Base-by-base conservation (phyloP, 2,113 vertebrate species). In the Catagonus wagneri region DNA sequence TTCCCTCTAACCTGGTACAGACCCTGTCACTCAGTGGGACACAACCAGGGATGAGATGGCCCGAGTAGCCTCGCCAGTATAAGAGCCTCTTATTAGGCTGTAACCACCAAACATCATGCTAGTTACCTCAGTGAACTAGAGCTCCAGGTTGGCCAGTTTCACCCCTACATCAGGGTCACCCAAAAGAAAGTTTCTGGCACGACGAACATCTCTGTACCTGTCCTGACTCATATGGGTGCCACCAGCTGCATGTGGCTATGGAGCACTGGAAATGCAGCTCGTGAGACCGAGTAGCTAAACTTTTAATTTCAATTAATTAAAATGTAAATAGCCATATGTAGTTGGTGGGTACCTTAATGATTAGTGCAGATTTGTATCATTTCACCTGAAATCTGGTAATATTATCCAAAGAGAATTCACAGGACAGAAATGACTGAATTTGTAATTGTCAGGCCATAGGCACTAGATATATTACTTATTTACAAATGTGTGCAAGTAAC, bases 351-450 rank as follows among this genome's bases (percentile, higher is more conserved):
- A 63, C 60, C 15, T 71, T 94, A 87, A 2, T 88, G 32, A 75
- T 87, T 36, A 74, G 15, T 78, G n/a, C 12, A 76, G 34, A 78
- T 32, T 27, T 79, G 3, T 39, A 52, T 69, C 34, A 63, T 50
- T 86, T 90, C 15, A 72, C 74, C 29, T 93, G 90, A 88, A 96
- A 83, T 63, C 14, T 84, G 54, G 27, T 76, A 90, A 32, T 72
- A 65, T 66, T 76, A 85, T 61, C 17, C 50, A 84, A 76, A 78
- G 50, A 87, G 56, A 89, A 83, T 69, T 85, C 32, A 65, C n/a
- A 61, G 63, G 81, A 78, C 36, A 79, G 54, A 78, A 79, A 74
- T 80, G 22, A 92, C 19, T 83, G 19, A 61, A 9, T 54, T 68
- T 81, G 25, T 78, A 39, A 79, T 8, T 63, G 75, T 85, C 58